Evolutionary conservation across 2,797 vertebrate species (phyloP).

Genomic region (Lateolabrax maculatus): DNA sequence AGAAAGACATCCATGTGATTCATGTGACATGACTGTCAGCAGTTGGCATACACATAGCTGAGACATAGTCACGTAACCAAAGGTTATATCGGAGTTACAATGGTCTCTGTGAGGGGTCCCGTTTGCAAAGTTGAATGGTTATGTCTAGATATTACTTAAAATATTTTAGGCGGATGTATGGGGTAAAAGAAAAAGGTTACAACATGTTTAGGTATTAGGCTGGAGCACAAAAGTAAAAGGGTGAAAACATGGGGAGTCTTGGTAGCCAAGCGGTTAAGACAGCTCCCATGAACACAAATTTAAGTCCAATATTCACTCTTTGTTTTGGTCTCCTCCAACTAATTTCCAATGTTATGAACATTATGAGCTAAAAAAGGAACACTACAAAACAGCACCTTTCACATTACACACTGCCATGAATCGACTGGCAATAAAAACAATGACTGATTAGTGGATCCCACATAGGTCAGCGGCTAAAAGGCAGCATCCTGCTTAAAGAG

Average conservation of each 20-base stretch:
- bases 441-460: not conserved
- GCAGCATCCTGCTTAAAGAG: not conserved
- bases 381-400: not conserved
- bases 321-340: not conserved
- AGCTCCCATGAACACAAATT: no score
- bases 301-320: not conserved
- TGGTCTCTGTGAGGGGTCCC: not conserved
- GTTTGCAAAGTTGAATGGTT: not conserved
- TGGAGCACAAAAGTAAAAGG: not conserved
- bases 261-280: not conserved
- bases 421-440: not conserved
- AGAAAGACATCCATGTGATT: conserved; percentile 8
- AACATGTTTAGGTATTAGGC: not conserved
- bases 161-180: not conserved
- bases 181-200: not conserved
- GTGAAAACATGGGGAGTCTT: not conserved
- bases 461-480: not conserved
- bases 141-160: not conserved
- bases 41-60: not conserved
- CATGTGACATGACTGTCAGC: not conserved
- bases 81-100: conserved; percentile 1
- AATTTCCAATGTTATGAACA: not conserved
- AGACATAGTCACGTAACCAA: conserved; percentile 2
- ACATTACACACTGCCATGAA: not conserved
- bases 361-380: not conserved